Evolutionary conservation across 30 jellyfish, hydroid and myxozoan species (phyloP).

Genomic region (Pelagia noctiluca): DNA sequence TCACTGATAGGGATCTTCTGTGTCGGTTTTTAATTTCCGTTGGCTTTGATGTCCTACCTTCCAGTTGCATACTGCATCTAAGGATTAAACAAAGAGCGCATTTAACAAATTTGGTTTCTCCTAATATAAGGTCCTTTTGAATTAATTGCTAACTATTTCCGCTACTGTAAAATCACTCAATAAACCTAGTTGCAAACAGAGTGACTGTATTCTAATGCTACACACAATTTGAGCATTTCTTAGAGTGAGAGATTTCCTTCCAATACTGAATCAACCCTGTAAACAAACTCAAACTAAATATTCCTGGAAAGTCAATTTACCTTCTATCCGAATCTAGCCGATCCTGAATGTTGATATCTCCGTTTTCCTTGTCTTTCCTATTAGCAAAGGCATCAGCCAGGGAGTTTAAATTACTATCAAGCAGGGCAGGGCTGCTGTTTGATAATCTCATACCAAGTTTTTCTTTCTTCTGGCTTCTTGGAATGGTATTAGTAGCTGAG

Average conservation of each 20-base stretch:
- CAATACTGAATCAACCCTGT: too few relatives aligned
- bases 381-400: constrained; percentile 81
- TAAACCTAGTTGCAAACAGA: too few relatives aligned
- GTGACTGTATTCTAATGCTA: too few relatives aligned
- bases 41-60: neutral
- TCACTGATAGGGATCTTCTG: constrained; percentile 23
- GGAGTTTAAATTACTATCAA: constrained; percentile 47
- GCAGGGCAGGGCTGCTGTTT: constrained; percentile 69
- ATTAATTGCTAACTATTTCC: too few relatives aligned
- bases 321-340: neutral
- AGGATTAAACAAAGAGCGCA: too few relatives aligned
- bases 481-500: neutral
- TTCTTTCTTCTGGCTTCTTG: constrained; percentile 16
- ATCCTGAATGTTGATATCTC: neutral
- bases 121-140: too few relatives aligned
- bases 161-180: too few relatives aligned
- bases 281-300: too few relatives aligned
- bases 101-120: too few relatives aligned
- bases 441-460: constrained; percentile 17
- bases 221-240: too few relatives aligned
- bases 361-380: neutral
- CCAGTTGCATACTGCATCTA: constrained; percentile 35
- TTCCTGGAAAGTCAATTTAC: too few relatives aligned
- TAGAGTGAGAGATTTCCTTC: too few relatives aligned
- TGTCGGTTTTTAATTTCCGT: neutral